Conservation (phyloP, 2,888 invertebrate genomes). For the Amiota minor region DNA sequence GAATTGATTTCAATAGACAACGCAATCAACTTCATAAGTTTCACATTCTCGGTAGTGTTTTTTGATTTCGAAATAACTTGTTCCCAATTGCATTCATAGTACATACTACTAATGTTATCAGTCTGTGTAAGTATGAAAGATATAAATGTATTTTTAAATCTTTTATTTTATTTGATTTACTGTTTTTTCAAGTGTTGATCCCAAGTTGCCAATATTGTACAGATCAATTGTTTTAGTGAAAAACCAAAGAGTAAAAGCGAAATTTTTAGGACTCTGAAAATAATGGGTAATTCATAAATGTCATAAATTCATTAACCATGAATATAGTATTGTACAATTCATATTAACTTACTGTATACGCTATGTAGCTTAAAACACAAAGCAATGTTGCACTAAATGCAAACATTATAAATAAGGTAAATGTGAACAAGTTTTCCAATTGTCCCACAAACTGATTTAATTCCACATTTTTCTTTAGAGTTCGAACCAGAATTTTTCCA, state of each 20-base stretch:
- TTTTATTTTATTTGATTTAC: too few species aligned
- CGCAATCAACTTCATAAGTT: neutral
- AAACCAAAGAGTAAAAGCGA: neutral
- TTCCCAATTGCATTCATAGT: too few species aligned
- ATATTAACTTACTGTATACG: constrained; percentile 24
- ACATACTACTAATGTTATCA: too few species aligned
- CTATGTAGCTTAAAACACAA: too few species aligned
- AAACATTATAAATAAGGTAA: neutral
- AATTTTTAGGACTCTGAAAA: neutral
- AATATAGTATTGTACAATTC: too few species aligned
- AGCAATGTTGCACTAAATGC: constrained; percentile 1
- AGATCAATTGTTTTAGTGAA: neutral
- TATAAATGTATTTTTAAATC: neutral
- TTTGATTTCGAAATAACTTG: neutral
- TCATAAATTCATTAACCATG: too few species aligned
- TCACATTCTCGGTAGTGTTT: neutral
- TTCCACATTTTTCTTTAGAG: constrained; percentile 2
- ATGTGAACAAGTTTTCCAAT: constrained; percentile 3
- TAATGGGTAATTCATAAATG: neutral
- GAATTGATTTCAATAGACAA: constrained; percentile 13
- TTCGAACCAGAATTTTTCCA: neutral
- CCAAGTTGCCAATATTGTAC: neutral
- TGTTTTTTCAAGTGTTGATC: too few species aligned
- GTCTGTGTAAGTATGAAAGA: neutral
- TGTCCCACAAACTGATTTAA: constrained; percentile 17